Percentiles rank a stretch among this genome's conserved stretches.
phyloP scores from a whole-genome alignment of 2,888 invertebrate species.

The Parnassius mnemosyne region DNA sequence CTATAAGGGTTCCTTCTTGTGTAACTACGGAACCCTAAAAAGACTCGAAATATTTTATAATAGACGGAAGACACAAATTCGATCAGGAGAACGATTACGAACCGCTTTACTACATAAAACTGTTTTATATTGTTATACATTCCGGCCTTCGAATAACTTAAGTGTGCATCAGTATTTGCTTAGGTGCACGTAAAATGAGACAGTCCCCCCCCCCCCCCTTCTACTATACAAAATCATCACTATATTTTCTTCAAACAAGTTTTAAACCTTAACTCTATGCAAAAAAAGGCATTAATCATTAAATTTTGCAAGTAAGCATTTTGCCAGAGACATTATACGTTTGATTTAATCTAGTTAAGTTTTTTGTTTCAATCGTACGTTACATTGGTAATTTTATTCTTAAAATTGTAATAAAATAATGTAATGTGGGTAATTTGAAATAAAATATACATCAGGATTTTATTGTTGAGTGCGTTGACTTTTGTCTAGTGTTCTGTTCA shows the following conservation, averaged over 20 bases:
- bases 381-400: neutral
- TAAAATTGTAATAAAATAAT: slow-evolving; percentile 1
- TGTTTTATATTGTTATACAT: slow-evolving; percentile 16
- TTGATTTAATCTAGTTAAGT: slow-evolving; percentile 15
- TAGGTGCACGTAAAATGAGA: slow-evolving; percentile 50
- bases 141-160: slow-evolving; percentile 43
- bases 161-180: slow-evolving; percentile 48
- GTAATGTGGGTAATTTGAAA: slow-evolving; percentile 5
- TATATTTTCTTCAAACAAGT: neutral
- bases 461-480: neutral
- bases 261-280: neutral
- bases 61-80: no score
- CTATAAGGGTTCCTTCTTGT: no score
- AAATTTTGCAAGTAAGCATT: slow-evolving; percentile 1
- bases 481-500: neutral
- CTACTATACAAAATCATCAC: neutral
- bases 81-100: no score
- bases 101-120: no score
- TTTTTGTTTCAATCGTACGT: slow-evolving; percentile 14
- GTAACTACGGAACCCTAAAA: no score
- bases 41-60: no score
- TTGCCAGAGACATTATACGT: slow-evolving; percentile 20
- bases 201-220: no score
- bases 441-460: neutral
- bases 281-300: slow-evolving; percentile 2